Conservation (phyloP, 1,140 invertebrate species). For the Halesus radiatus region DNA sequence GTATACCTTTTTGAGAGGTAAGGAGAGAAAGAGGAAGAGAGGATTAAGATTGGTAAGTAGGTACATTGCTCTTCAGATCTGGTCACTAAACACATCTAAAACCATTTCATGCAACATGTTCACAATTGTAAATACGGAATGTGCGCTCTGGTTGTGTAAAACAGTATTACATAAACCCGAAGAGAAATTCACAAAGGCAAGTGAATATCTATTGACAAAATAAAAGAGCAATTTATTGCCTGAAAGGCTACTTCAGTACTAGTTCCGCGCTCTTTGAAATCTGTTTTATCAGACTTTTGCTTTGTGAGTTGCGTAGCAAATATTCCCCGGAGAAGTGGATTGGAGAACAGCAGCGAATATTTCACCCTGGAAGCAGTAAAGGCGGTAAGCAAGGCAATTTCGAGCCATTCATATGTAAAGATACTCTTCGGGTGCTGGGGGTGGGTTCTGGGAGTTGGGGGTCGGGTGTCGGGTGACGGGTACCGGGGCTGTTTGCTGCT, state of each 20-base stretch:
- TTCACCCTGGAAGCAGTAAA: background rate
- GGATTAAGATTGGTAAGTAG: no score
- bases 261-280: background rate
- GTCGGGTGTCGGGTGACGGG: background rate
- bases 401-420: slow-evolving; percentile 26
- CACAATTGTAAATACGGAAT: no score
- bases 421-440: background rate
- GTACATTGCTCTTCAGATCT: no score
- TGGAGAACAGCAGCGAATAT: background rate
- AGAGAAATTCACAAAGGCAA: background rate
- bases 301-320: slow-evolving; percentile 16
- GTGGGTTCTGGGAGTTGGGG: background rate
- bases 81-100: no score
- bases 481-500: background rate
- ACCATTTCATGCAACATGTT: no score
- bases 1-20: no score
- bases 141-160: background rate
- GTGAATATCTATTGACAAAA: background rate
- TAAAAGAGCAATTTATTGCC: background rate
- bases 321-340: background rate
- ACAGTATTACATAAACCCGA: background rate
- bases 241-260: background rate
- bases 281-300: background rate
- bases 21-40: no score
- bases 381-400: slow-evolving; percentile 2